Percentiles rank a stretch among this genome's conserved stretches.
Evolutionary conservation across 2,113 vertebrate species (phyloP).

Genomic region (Casuarius casuarius): DNA sequence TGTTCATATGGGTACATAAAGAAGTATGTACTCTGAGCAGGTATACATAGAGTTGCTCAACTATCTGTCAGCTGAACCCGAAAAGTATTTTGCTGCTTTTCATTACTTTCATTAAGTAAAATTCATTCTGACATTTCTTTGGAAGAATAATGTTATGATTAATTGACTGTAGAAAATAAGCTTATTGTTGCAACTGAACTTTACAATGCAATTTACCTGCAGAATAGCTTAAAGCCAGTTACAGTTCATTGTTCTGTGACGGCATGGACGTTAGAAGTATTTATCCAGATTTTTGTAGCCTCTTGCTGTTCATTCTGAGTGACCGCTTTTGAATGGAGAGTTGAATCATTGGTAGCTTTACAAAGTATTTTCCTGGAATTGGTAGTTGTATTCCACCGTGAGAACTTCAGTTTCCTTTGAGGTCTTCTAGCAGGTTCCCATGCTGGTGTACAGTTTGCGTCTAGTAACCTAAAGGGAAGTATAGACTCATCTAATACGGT

Average conservation of each 20-base stretch:
- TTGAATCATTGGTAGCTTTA: conserved; percentile 9
- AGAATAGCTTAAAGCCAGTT: conserved; percentile 21
- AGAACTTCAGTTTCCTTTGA: conserved; percentile 13
- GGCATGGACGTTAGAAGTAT: conserved; percentile 23
- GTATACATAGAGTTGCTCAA: conserved; percentile 68
- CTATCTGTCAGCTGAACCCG: conserved; percentile 54
- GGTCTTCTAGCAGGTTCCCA: conserved; percentile 32
- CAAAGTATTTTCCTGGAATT: conserved; percentile 9
- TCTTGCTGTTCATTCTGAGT: conserved; percentile 30
- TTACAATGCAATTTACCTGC: conserved; percentile 70
- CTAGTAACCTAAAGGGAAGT: conserved; percentile 51
- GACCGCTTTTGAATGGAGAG: not conserved
- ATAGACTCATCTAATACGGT: conserved; percentile 15
- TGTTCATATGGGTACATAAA: conserved; percentile 99
- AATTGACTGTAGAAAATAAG: conserved; percentile 28
- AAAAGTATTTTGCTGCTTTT: conserved; percentile 45
- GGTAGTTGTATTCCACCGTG: conserved; percentile 30
- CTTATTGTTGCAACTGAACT: conserved; percentile 12
- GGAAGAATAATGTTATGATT: not conserved
- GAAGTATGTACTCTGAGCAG: conserved; percentile 99
- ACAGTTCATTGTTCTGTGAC: conserved; percentile 46
- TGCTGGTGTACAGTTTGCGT: not conserved
- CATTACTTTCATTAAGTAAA: conserved; percentile 9
- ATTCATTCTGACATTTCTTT: conserved; percentile 20
- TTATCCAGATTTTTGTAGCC: conserved; percentile 42